These are phyloP conservation scores for Phaonia tiefii DNA, from an alignment of 2,888 invertebrate genomes.

Conservation along the genomic window DNA sequence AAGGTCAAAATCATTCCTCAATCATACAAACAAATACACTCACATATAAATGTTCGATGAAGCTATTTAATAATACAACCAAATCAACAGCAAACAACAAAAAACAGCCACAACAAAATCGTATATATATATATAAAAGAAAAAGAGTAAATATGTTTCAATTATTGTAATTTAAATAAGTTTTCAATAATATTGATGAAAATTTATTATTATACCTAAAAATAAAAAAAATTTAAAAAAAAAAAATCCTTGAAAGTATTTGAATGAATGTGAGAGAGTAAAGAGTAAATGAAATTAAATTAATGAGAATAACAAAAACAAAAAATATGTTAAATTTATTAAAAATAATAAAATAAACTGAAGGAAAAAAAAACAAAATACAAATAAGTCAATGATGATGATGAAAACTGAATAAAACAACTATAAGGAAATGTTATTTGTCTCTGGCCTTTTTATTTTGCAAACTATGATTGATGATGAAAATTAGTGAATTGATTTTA, in stretches of 20 bases:
- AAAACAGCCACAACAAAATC: constrained; percentile 30
- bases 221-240: constrained; percentile 22
- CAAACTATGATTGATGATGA: too few relatives aligned
- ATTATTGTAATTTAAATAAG: constrained; percentile 67
- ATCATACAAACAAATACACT: background rate
- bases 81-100: constrained; percentile 3
- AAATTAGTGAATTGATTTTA: too few relatives aligned
- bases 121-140: constrained; percentile 33
- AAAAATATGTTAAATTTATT: constrained; percentile 64
- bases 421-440: constrained; percentile 63
- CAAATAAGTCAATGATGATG: background rate
- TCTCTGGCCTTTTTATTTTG: background rate
- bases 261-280: constrained; percentile 34
- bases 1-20: constrained; percentile 28
- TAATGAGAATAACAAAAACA: constrained; percentile 23
- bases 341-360: constrained; percentile 62
- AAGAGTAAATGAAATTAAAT: constrained; percentile 29
- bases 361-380: constrained; percentile 25
- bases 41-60: constrained; percentile 51
- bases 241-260: background rate
- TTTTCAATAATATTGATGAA: constrained; percentile 52
- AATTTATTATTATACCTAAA: background rate
- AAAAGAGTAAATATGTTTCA: constrained; percentile 65
- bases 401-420: constrained; percentile 62
- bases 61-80: constrained; percentile 47